Conservation (phyloP, 2,888 invertebrate genomes). For the Agrochola circellaris region DNA sequence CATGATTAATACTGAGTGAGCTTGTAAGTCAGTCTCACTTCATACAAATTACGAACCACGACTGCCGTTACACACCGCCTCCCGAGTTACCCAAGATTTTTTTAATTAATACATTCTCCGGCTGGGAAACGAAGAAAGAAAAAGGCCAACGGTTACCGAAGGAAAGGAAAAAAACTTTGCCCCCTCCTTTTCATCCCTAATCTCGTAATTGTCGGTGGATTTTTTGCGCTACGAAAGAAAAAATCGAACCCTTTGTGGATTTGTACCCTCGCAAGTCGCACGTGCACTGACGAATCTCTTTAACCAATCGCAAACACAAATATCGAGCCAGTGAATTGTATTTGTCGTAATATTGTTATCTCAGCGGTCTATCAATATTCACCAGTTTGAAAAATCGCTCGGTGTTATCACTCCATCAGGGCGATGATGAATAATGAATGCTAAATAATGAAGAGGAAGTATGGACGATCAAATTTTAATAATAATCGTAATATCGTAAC, state of each 20-base stretch:
- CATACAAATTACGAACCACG: slow-evolving; percentile 73
- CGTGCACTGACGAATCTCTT: slow-evolving; percentile 82
- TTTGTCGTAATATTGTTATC: slow-evolving; percentile 81
- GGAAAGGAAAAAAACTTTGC: slow-evolving; percentile 76
- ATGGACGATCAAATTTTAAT: slow-evolving; percentile 74
- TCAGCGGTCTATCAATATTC: slow-evolving; percentile 65
- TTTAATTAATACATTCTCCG: slow-evolving; percentile 83
- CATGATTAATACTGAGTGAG: slow-evolving; percentile 73
- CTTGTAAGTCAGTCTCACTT: slow-evolving; percentile 68
- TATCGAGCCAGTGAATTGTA: slow-evolving; percentile 75
- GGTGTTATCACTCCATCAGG: slow-evolving; percentile 69
- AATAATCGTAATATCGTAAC: slow-evolving; percentile 64
- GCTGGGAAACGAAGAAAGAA: slow-evolving; percentile 73
- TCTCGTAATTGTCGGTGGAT: slow-evolving; percentile 86
- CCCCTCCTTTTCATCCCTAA: slow-evolving; percentile 84
- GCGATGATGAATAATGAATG: slow-evolving; percentile 73
- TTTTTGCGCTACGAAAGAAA: slow-evolving; percentile 83
- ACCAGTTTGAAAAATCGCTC: slow-evolving; percentile 69
- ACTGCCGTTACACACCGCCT: slow-evolving; percentile 68
- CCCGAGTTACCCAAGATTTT: slow-evolving; percentile 72
- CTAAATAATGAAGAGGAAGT: slow-evolving; percentile 70
- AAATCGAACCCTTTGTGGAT: slow-evolving; percentile 83
- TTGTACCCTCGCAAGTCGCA: slow-evolving; percentile 87
- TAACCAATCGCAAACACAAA: slow-evolving; percentile 80
- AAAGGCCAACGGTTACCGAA: slow-evolving; percentile 79